These are phyloP conservation scores for Panagrolaimus sp. DNA, from an alignment of 1,140 invertebrate species.

Conservation along the genomic window DNA sequence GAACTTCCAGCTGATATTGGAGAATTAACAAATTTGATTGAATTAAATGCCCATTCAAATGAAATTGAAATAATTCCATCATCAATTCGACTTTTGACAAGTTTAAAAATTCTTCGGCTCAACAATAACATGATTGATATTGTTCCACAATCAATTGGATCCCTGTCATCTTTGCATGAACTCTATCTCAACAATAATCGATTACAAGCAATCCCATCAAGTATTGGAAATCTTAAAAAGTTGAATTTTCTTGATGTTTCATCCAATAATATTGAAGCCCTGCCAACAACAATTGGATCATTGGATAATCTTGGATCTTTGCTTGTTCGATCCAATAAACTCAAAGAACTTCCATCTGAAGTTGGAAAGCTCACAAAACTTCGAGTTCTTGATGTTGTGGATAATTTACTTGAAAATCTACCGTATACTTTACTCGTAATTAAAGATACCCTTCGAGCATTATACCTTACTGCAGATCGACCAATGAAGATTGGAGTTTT, in stretches of 20 bases:
- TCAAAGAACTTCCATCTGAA: neutral
- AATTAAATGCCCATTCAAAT: neutral
- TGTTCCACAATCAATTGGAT: neutral
- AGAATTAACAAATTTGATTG: neutral
- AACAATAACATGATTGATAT: neutral
- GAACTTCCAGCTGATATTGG: slow-evolving; percentile 2
- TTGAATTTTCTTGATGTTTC: slow-evolving; percentile 4
- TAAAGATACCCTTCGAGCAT: neutral
- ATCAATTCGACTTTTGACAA: neutral
- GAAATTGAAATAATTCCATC: slow-evolving; percentile 9
- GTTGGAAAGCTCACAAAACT: neutral
- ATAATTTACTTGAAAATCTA: slow-evolving; percentile 5
- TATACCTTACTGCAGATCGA: slow-evolving; percentile 4
- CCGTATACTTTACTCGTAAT: neutral
- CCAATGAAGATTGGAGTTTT: slow-evolving; percentile 3
- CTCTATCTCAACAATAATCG: neutral
- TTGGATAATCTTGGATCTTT: neutral
- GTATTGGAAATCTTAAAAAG: neutral
- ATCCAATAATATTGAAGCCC: neutral
- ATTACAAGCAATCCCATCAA: neutral
- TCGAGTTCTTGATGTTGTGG: slow-evolving; percentile 7
- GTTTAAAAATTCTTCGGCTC: neutral
- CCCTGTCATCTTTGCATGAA: neutral
- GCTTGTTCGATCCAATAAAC: neutral
- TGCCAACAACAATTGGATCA: neutral